Percentiles rank a stretch among this genome's conserved stretches.
phyloP scores from a whole-genome alignment of 2,113 vertebrate genomes.

The Oncorhynchus clarkii region DNA sequence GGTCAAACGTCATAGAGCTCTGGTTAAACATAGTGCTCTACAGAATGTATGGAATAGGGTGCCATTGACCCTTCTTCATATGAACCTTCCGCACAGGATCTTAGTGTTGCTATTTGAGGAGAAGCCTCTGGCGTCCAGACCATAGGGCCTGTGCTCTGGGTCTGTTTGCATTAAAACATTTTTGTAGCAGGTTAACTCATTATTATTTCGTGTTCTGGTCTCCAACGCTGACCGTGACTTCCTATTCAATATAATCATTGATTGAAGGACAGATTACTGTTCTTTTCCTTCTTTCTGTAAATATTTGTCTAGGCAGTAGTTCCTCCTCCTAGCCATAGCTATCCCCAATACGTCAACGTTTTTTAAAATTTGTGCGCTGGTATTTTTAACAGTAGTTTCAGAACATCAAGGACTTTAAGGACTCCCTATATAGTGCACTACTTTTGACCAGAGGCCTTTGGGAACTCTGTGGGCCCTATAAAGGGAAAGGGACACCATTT shows the following conservation, averaged over 20 bases:
- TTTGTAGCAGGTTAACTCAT: slow-evolving; percentile 50
- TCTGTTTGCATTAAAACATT: slow-evolving; percentile 58
- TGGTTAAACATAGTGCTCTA: no score
- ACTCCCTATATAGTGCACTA: no score
- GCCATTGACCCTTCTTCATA: no score
- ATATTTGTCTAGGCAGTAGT: slow-evolving; percentile 60
- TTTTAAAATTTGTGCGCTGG: slow-evolving; percentile 30
- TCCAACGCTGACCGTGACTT: slow-evolving; percentile 42
- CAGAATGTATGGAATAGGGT: no score
- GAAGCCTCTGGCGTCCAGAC: slow-evolving; percentile 36
- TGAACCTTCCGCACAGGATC: slow-evolving; percentile 19
- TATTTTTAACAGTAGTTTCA: slow-evolving; percentile 34
- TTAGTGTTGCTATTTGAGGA: slow-evolving; percentile 42
- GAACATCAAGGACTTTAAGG: slow-evolving; percentile 13
- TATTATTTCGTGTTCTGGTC: slow-evolving; percentile 50
- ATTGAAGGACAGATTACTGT: slow-evolving; percentile 49
- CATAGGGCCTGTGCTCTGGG: slow-evolving; percentile 35
- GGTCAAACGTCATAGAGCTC: background rate
- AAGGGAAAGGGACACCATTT: no score
- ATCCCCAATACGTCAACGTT: slow-evolving; percentile 47
- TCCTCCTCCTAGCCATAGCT: slow-evolving; percentile 30
- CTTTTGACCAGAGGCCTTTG: no score
- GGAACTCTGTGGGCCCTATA: no score
- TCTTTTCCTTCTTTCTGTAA: background rate
- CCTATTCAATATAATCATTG: slow-evolving; percentile 50